Conservation (phyloP, 2,888 invertebrate genomes). For the Petrolisthes cinctipes region DNA sequence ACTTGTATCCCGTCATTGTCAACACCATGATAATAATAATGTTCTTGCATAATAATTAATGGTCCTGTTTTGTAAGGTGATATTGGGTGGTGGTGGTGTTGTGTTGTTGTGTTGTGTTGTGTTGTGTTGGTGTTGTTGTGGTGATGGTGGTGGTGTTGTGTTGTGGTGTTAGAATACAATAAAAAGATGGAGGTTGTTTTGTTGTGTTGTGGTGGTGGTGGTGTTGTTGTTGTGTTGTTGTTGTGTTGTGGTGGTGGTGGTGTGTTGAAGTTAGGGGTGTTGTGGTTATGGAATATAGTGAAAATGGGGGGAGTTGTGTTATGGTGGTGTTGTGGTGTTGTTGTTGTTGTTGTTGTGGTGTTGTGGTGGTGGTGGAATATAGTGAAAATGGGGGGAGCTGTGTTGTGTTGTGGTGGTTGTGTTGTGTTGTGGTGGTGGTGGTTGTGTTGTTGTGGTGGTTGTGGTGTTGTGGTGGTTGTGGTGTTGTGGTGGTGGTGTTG, state of each 20-base stretch:
- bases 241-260: not conserved
- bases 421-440: too few species aligned
- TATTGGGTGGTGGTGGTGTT: not conserved
- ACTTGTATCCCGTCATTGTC: not conserved
- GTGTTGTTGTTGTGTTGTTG: not conserved
- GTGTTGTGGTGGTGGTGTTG: too few species aligned
- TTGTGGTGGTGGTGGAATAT: not conserved
- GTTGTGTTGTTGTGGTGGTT: too few species aligned
- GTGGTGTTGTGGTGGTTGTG: too few species aligned
- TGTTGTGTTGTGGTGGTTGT: not conserved
- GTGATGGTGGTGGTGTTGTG: not conserved
- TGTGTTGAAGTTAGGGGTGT: not conserved
- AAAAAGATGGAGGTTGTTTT: too few species aligned
- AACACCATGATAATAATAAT: not conserved
- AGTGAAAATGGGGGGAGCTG: not conserved
- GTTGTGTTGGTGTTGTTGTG: not conserved
- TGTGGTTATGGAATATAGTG: not conserved
- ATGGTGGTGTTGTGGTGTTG: too few species aligned
- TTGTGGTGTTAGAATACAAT: not conserved
- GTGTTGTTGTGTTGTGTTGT: too few species aligned
- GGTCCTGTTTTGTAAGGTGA: not conserved
- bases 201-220: not conserved
- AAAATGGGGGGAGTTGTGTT: not conserved
- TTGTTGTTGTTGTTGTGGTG: not conserved
- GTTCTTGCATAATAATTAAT: not conserved